Base-by-base conservation (phyloP, 2,888 invertebrate species). In the Maniola hyperantus region DNA sequence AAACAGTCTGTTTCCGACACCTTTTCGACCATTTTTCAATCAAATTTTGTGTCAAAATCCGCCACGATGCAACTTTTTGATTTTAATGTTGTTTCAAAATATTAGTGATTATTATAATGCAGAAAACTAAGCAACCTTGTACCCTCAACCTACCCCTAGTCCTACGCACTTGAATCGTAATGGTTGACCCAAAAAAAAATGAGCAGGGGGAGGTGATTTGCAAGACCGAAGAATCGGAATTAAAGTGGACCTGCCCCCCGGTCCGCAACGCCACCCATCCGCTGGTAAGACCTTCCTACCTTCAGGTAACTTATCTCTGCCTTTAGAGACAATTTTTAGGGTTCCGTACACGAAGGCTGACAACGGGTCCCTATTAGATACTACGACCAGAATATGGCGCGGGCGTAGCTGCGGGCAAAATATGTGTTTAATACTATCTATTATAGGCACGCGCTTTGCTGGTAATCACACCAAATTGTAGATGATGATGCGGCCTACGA, bases 221-320 rank as follows among this genome's bases (percentile, higher is more conserved):
- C 68, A 84, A 84, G 73, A 83, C 84, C 72, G 83, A 85, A 71
- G 81, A 71, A 70, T 75, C 79, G 55, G 73, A 79, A 64, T 68
- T 80, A 5, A 73, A 69, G 65, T 77, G 78, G 59, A 6, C 72
- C 0, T 88, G 88, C 62, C 86, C 86, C 15, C 80, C 82, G 0
- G 59, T 80, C 2, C 78, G 73, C 1, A 88, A 88, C 68, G 81
- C 89, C 42, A 88, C 91, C 8, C 91, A 91, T 67, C 91, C 91
- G 0, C 77, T 91, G 86, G 91, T 91, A 71, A 74, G 50, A 26
- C 20, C 8, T 20, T 20, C 11, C 10, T 5, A 18, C 10, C 20
- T n/a, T n/a, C 5, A n/a, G n/a, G 11, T n/a, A n/a, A 46, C 6
- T 15, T 1, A 5, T 46, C 6, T n/a, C 26, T 26, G 26, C n/a